Conservation (phyloP, 2,888 invertebrate genomes). For the Cryptus viduatorius region DNA sequence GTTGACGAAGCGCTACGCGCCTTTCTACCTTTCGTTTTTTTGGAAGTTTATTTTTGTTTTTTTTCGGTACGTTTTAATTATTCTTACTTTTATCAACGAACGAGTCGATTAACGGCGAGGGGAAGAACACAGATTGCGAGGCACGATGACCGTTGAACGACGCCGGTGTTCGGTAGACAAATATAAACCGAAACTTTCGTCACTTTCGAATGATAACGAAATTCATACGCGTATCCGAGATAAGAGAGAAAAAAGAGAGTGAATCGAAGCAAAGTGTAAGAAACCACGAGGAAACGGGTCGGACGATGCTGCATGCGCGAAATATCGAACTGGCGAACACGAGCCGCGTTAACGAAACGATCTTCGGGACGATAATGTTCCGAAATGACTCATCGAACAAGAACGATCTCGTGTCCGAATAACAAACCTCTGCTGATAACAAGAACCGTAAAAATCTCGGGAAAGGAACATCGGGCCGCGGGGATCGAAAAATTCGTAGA, state of each 20-base stretch:
- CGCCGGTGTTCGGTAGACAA: neutral
- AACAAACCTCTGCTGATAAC: conserved; percentile 41
- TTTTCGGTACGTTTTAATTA: neutral
- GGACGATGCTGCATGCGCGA: neutral
- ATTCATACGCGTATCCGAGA: neutral
- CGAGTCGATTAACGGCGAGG: neutral
- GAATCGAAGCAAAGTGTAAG: neutral
- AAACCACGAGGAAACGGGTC: neutral
- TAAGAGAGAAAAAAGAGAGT: neutral
- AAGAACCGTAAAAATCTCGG: conserved; percentile 18
- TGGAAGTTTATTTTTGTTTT: neutral
- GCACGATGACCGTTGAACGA: neutral
- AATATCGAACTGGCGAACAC: conserved; percentile 27
- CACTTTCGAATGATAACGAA: conserved; percentile 15
- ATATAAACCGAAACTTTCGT: conserved; percentile 8
- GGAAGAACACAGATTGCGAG: neutral
- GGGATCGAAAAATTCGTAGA: conserved; percentile 75
- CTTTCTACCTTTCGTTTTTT: neutral
- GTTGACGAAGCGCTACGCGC: neutral
- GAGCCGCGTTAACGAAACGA: conserved; percentile 47
- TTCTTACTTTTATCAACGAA: neutral
- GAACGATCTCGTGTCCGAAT: conserved; percentile 53
- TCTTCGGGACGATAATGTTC: conserved; percentile 54
- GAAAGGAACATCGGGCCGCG: conserved; percentile 62
- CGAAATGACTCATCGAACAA: conserved; percentile 49